Evolutionary conservation across 2,797 vertebrate genomes (phyloP).

Genomic region (Stomatorhinus walkeri): DNA sequence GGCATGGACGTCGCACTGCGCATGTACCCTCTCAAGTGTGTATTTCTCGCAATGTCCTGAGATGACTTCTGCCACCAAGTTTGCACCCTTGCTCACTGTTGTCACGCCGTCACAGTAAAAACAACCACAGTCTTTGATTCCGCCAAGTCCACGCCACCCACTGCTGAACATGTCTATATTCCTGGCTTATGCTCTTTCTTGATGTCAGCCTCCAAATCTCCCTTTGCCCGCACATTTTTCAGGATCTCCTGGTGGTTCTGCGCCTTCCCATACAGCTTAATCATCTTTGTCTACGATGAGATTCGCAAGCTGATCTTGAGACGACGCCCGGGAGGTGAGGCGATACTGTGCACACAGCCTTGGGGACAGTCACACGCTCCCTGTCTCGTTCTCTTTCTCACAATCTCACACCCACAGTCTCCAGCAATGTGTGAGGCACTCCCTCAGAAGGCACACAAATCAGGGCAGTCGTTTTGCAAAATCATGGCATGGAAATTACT

Average conservation of each 20-base stretch:
- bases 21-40: conserved; percentile 86
- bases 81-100: not conserved
- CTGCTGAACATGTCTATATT: not conserved
- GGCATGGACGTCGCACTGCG: conserved; percentile 84
- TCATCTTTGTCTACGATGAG: conserved; percentile 89
- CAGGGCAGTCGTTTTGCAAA: not conserved
- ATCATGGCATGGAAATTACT: not conserved
- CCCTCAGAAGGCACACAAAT: not conserved
- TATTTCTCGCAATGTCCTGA: not conserved
- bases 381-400: not conserved
- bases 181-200: not conserved
- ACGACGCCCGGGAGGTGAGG: conserved; percentile 73
- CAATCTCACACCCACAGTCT: not conserved
- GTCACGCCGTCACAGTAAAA: not conserved
- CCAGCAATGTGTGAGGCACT: not conserved
- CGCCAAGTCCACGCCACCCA: not conserved
- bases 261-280: conserved; percentile 83
- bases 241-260: conserved; percentile 90
- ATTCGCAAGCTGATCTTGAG: conserved; percentile 82
- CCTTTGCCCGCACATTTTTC: conserved; percentile 26
- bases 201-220: not conserved
- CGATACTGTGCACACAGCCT: not conserved
- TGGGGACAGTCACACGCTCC: not conserved
- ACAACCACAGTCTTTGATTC: conserved; percentile 39
- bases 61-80: not conserved